phyloP scores from a whole-genome alignment of 2,888 invertebrate genomes.

The Perithous albicinctus region DNA sequence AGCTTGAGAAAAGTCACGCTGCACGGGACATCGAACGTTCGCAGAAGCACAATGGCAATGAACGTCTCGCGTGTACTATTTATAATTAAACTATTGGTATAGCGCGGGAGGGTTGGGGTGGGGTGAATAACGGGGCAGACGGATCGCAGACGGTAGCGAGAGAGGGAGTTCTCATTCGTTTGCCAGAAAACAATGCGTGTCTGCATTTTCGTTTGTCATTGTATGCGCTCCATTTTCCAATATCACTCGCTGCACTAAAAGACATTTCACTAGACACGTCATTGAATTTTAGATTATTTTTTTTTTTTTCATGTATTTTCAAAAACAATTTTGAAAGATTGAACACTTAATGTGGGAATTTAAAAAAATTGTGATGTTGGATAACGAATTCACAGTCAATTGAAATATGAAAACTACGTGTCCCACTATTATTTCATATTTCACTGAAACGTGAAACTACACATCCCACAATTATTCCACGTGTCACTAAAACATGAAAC shows the following conservation, averaged over 20 bases:
- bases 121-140: slow-evolving; percentile 68
- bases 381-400: neutral
- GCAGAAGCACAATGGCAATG: slow-evolving; percentile 70
- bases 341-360: too few relatives aligned
- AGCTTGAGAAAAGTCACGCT: slow-evolving; percentile 3
- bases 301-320: neutral
- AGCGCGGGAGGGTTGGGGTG: slow-evolving; percentile 21
- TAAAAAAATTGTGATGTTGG: too few relatives aligned
- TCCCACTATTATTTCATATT: neutral
- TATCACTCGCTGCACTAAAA: slow-evolving; percentile 4
- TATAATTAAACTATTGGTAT: slow-evolving; percentile 65
- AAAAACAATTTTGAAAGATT: too few relatives aligned
- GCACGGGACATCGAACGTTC: slow-evolving; percentile 1
- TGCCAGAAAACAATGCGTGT: slow-evolving; percentile 71
- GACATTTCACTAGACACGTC: neutral
- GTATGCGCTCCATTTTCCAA: neutral
- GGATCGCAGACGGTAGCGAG: slow-evolving; percentile 75
- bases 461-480: neutral
- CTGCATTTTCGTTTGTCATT: slow-evolving; percentile 23
- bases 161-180: slow-evolving; percentile 44
- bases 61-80: slow-evolving; percentile 69
- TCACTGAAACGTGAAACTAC: neutral
- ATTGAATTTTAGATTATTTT: neutral
- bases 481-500: neutral
- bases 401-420: neutral